Evolutionary conservation across 2,888 invertebrate species (phyloP), one percentile per base, ranked within the genome.

Genomic region (Lymantria monacha): DNA sequence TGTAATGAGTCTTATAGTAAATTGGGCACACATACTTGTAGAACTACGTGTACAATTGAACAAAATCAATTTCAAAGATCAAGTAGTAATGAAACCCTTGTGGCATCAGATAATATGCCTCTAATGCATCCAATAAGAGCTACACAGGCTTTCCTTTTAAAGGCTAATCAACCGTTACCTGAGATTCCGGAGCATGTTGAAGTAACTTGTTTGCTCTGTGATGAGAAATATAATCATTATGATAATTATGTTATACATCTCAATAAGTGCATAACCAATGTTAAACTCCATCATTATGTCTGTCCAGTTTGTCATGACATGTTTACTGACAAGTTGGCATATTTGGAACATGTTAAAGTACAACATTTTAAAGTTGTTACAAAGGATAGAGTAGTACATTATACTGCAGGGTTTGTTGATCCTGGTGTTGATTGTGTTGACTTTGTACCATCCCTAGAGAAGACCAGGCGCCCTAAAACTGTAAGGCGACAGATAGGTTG

Each of bases 261-360:
- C n/a, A 85, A 89, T 55, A 83, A 78, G 62, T 91, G 91, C 66
- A 88, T 87, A 42, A 84, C 81, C 12, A 89, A 90, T 81, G 91
- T 91, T 0, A 90, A 90, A 63, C 70, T 91, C 42, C 89, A 87
- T 51, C 88, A 89, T 57, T 86, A 74, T 68, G 91, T 90, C 7
- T 91, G 91, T 59, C 87, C 91, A 0, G 74, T 87, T 1, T 91
- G 91, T 55, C 91, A 91, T 73, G 91, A 90, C 58, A 86, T 90
- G 69, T 83, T 81, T 57, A 81, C 82, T 44, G 81, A 84, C 31
- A 90, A 90, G 66, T 57, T 79, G 36, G 63, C 66, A 11, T 90
- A 86, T 57, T 76, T 91, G 46, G 80, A 86, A 53, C 91, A 91
- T 66, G 70, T 91, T 38, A 87, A 84, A 68, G 57, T 76, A 44